phyloP scores from a whole-genome alignment of 2,888 invertebrate genomes.

The Eupithecia vulgata region DNA sequence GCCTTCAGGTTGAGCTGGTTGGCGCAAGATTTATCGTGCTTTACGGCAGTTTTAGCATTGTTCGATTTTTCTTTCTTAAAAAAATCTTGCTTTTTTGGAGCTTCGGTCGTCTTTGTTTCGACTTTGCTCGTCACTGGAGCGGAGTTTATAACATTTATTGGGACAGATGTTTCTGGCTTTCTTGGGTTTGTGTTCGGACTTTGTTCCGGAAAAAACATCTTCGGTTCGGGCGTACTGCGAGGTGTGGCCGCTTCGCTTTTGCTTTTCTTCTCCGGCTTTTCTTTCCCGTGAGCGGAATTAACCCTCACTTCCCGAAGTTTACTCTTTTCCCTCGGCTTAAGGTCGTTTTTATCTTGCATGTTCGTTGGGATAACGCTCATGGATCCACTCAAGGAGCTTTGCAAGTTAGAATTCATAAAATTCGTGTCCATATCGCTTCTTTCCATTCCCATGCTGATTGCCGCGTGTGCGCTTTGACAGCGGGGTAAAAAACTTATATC shows the following conservation, averaged over 20 bases:
- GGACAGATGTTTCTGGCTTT: conserved; percentile 77
- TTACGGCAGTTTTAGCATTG: conserved; percentile 66
- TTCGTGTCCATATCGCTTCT: conserved; percentile 68
- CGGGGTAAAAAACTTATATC: conserved; percentile 77
- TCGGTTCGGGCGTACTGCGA: conserved; percentile 74
- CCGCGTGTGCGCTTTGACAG: conserved; percentile 78
- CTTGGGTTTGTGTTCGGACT: conserved; percentile 61
- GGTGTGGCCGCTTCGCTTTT: conserved; percentile 68
- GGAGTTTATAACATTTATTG: conserved; percentile 77
- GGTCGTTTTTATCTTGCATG: conserved; percentile 68
- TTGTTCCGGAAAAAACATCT: conserved; percentile 79
- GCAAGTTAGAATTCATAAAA: conserved; percentile 64
- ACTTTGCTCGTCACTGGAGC: conserved; percentile 68
- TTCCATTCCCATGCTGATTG: conserved; percentile 72
- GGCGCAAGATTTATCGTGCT: conserved; percentile 77
- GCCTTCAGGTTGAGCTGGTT: conserved; percentile 68
- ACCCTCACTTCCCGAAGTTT: conserved; percentile 78
- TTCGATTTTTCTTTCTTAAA: conserved; percentile 80
- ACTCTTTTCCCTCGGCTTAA: conserved; percentile 76
- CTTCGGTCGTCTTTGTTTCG: conserved; percentile 70
- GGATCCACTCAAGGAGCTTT: conserved; percentile 65
- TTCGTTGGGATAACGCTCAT: conserved; percentile 67
- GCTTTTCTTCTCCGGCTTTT: conserved; percentile 74
- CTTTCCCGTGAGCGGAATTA: conserved; percentile 80
- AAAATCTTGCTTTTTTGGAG: conserved; percentile 80